A percentile compares a stretch with the other conserved stretches of the same genome.
phyloP scores from a whole-genome alignment of 2,113 vertebrate genomes.

The Tragelaphus imberbis region DNA sequence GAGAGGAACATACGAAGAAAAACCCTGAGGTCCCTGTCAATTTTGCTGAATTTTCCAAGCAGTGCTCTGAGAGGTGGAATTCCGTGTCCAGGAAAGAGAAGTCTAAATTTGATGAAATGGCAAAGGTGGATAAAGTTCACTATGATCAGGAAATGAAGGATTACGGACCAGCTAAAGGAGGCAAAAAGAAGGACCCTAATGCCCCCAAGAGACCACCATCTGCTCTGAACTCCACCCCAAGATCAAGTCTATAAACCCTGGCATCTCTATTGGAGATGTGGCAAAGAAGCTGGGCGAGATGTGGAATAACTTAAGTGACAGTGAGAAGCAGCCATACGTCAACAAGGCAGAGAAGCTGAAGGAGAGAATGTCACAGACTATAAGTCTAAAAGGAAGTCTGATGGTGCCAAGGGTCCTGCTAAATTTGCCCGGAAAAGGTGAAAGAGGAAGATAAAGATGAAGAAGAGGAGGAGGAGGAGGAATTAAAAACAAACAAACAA shows the following conservation, averaged over 20 bases:
- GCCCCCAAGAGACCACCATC: neutral
- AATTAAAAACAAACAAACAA: neutral
- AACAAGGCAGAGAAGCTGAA: neutral
- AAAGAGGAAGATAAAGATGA: neutral
- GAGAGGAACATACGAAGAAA: neutral
- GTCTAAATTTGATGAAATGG: neutral
- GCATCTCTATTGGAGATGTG: neutral
- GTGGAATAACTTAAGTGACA: neutral
- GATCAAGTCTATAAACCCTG: neutral
- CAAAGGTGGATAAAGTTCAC: neutral
- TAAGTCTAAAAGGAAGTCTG: neutral
- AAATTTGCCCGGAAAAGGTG: neutral
- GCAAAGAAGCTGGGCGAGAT: neutral
- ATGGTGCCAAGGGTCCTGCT: rapidly evolving
- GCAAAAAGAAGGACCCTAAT: neutral
- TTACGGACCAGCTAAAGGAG: neutral
- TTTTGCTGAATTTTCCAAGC: neutral
- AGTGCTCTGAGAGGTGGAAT: neutral
- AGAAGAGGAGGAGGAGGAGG: neutral
- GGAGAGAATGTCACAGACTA: neutral
- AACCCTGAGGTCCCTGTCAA: neutral
- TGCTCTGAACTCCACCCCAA: neutral
- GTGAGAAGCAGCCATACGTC: neutral
- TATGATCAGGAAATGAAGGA: neutral
- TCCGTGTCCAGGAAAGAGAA: neutral